Percentiles rank a stretch among this genome's conserved stretches.
Conservation (phyloP, 2,797 vertebrate species). For the Onychomys leucogaster region DNA sequence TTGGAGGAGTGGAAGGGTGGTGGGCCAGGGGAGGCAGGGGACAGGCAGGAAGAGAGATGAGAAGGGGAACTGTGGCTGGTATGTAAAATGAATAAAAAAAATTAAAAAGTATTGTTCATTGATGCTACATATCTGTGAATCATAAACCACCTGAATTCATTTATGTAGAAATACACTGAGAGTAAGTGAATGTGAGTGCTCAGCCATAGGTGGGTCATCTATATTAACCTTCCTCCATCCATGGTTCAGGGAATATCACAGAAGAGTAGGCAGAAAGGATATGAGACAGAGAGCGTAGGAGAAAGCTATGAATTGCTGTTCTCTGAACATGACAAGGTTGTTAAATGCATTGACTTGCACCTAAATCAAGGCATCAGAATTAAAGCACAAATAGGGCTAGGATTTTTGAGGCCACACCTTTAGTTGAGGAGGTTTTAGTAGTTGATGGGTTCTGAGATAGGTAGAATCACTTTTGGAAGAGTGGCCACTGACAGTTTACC, state of each 20-base stretch:
- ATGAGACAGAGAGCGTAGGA: background rate
- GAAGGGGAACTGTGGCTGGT: too few relatives aligned
- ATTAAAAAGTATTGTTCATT: background rate
- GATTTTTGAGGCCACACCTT: background rate
- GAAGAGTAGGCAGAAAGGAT: background rate
- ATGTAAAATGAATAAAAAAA: too few relatives aligned
- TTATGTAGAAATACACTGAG: background rate
- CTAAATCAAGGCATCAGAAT: background rate
- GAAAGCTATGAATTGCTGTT: background rate
- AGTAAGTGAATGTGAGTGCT: background rate
- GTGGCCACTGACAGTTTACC: background rate
- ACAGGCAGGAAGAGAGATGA: too few relatives aligned
- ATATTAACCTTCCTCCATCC: background rate
- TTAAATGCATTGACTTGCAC: background rate
- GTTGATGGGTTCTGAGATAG: background rate
- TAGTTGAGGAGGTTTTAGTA: background rate
- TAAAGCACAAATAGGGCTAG: background rate
- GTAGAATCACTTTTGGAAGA: background rate
- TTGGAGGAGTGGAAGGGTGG: too few relatives aligned
- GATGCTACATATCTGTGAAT: background rate
- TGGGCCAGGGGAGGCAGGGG: too few relatives aligned
- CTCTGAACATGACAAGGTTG: background rate
- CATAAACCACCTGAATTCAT: background rate
- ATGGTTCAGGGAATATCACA: background rate
- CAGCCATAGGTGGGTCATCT: background rate